Percentiles rank a stretch among this genome's conserved stretches.
phyloP scores from a whole-genome alignment of 2,113 vertebrate genomes.

The Leiothrix lutea region DNA sequence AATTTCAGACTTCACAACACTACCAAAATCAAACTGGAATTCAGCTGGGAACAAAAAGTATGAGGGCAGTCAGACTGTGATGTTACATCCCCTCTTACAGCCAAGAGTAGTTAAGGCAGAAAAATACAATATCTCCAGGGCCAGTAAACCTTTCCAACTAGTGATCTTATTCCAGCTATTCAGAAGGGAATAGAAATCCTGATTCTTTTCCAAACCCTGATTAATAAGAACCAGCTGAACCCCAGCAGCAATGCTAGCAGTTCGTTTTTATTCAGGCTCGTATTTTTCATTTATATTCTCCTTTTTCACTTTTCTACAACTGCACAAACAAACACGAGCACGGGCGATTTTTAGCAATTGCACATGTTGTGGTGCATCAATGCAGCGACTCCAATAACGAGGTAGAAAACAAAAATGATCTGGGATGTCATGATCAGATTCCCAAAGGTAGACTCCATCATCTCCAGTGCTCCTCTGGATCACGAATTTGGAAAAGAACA shows the following conservation, averaged over 20 bases:
- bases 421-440: background rate
- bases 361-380: background rate
- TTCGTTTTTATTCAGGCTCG: background rate
- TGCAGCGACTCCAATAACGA: background rate
- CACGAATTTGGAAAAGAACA: background rate
- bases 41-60: background rate
- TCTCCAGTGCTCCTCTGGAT: background rate
- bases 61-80: background rate
- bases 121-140: conserved; percentile 13
- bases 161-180: conserved; percentile 52
- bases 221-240: conserved; percentile 51
- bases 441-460: background rate
- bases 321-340: background rate
- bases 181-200: conserved; percentile 15
- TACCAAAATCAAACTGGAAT: conserved; percentile 1
- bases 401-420: background rate
- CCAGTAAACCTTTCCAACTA: conserved; percentile 38
- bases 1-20: background rate
- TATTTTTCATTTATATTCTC: background rate
- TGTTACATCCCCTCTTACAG: conserved; percentile 14
- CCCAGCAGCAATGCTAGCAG: background rate
- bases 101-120: conserved; percentile 36
- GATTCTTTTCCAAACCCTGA: conserved; percentile 10
- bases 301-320: background rate
- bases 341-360: background rate